Evolutionary conservation across 2,888 invertebrate species (phyloP), one percentile per base, ranked within the genome.

Genomic region (Apodemia duryi): DNA sequence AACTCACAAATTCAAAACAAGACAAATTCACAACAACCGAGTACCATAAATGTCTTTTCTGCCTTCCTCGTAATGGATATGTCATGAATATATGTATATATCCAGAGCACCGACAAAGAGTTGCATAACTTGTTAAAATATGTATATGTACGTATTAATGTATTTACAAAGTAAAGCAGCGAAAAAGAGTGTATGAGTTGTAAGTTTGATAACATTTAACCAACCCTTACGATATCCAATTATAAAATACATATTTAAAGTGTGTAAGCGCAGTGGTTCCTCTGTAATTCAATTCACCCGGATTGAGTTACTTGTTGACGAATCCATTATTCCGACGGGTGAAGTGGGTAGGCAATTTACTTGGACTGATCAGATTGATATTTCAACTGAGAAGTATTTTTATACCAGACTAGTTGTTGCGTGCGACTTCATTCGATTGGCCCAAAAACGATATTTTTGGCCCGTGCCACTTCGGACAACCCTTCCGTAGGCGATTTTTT

Each of bases 291-390:
- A 80, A 88, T 84, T 85, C 86, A 32, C 74, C 69, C 73, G 77
- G 83, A 78, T 89, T 76, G 80, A 79, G 81, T 88, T 89, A 83
- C 88, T 78, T 88, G 90, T 89, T 90, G 88, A 90, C 89, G 82
- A 79, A 85, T 82, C 89, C 90, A 90, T 90, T 88, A 88, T 75
- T 77, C 76, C 75, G 74, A 70, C 70, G 70, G 70, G 67, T 68
- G 66, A 66, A 69, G 70, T 76, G 78, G 75, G 75, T 74, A 76
- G 75, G 74, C 70, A 70, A 75, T 72, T 69, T 72, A 69, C 67
- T 57, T 54, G 54, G 29, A 7, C 29, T 28, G 54, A 32, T 57
- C 54, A 29, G 29, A 10, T 57, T 29, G 29, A 57, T 57, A 13
- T 21, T 28, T 11, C 54, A 29, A 54, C 10, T 54, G 4, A 32